A percentile compares a stretch with the other conserved stretches of the same genome.
Conservation (phyloP, 2,888 invertebrate genomes). For the Caenorhabditis drosophilae region DNA sequence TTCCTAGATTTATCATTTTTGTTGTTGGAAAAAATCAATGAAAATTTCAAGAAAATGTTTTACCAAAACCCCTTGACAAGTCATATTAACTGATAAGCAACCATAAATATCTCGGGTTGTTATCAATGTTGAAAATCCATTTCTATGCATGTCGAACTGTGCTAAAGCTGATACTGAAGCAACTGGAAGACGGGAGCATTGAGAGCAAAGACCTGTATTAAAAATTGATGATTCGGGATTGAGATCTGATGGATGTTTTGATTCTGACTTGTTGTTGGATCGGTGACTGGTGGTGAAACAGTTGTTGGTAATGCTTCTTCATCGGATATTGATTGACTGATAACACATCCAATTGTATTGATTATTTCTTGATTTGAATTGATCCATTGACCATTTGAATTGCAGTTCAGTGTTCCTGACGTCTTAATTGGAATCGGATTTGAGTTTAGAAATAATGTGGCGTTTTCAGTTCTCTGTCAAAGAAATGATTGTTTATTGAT, state of each 20-base stretch:
- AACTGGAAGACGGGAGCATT: slow-evolving; percentile 21
- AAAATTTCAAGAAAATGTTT: too few relatives aligned
- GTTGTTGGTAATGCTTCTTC: slow-evolving; percentile 8
- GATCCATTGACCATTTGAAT: slow-evolving; percentile 11
- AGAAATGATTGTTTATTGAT: not conserved
- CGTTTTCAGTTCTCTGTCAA: slow-evolving; percentile 17
- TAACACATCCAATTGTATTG: slow-evolving; percentile 21
- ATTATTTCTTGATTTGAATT: slow-evolving; percentile 3
- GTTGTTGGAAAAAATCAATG: not conserved
- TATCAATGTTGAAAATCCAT: slow-evolving; percentile 23
- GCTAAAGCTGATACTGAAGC: not conserved
- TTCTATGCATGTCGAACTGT: too few relatives aligned
- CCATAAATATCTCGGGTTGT: slow-evolving; percentile 19
- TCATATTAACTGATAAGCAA: slow-evolving; percentile 10
- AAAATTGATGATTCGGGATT: too few relatives aligned
- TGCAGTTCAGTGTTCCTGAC: slow-evolving; percentile 9
- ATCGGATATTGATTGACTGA: too few relatives aligned
- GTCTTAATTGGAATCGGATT: slow-evolving; percentile 10
- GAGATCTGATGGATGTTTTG: too few relatives aligned
- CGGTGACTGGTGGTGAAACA: slow-evolving; percentile 7
- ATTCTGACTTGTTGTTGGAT: slow-evolving; percentile 21
- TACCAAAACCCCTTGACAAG: slow-evolving; percentile 19
- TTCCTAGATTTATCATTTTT: slow-evolving; percentile 5
- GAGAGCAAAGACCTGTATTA: slow-evolving; percentile 31
- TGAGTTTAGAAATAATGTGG: slow-evolving; percentile 16